Percentiles rank a stretch among this genome's conserved stretches.
Evolutionary conservation across 2,888 invertebrate species (phyloP).

Genomic region (Sinopyrophorus schimmeli): DNA sequence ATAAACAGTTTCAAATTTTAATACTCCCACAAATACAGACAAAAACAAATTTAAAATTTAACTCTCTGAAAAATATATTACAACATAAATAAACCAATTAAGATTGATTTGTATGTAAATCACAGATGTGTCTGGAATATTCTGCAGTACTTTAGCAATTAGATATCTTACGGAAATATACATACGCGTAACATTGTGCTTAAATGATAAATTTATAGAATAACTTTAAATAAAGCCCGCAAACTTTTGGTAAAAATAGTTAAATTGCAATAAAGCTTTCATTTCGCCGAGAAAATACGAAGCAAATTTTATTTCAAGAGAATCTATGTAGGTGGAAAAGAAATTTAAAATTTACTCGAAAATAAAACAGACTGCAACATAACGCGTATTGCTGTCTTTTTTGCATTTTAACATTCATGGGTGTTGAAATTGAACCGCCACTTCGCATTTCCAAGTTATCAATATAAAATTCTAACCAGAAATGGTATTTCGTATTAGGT

Average conservation of each 20-base stretch:
- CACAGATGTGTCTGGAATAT: too few species aligned
- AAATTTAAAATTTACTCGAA: conserved; percentile 16
- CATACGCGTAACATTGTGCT: too few species aligned
- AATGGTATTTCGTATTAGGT: conserved; percentile 9
- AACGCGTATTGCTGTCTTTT: conserved; percentile 8
- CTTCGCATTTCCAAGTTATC: conserved; percentile 21
- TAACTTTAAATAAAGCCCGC: too few species aligned
- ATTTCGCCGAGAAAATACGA: neutral
- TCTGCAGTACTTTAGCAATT: too few species aligned
- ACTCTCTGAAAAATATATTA: too few species aligned
- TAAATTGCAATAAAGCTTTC: conserved; percentile 1
- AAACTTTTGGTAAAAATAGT: conserved; percentile 2
- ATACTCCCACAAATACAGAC: too few species aligned
- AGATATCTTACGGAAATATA: too few species aligned
- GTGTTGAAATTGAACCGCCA: conserved; percentile 24
- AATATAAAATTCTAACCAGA: conserved; percentile 20
- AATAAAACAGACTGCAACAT: conserved; percentile 15
- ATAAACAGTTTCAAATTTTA: too few species aligned
- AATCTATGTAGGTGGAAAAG: conserved; percentile 8
- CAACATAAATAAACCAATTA: too few species aligned
- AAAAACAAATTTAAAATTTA: too few species aligned
- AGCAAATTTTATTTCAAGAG: neutral
- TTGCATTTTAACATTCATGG: conserved; percentile 25
- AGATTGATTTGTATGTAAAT: too few species aligned
- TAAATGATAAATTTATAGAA: too few species aligned